Conservation (phyloP, 2,888 invertebrate genomes). For the Hyposoter dolosus region DNA sequence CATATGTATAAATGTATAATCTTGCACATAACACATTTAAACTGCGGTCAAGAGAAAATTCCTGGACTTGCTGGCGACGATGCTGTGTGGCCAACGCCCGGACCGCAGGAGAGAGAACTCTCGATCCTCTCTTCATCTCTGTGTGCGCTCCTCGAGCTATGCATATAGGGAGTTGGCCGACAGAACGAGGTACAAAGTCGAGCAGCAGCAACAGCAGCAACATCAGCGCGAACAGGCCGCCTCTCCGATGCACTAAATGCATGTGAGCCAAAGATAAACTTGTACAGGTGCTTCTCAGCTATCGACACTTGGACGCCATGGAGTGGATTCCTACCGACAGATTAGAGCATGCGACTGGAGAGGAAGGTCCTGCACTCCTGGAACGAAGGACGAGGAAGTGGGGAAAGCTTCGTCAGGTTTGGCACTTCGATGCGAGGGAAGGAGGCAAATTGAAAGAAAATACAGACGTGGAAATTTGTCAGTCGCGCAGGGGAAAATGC, state of each 20-base stretch:
- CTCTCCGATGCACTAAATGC: neutral
- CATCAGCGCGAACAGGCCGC: neutral
- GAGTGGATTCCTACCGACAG: neutral
- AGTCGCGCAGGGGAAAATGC: neutral
- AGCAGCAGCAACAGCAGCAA: slow-evolving; percentile 18
- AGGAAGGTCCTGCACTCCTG: neutral
- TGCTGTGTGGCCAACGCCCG: slow-evolving; percentile 66
- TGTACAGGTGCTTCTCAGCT: neutral
- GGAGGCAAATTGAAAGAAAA: neutral
- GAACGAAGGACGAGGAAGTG: neutral
- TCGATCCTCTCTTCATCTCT: slow-evolving; percentile 3
- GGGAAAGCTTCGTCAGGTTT: neutral
- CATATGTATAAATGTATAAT: slow-evolving; percentile 30
- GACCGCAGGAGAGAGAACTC: slow-evolving; percentile 56
- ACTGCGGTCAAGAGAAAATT: slow-evolving; percentile 66
- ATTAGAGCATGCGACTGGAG: neutral
- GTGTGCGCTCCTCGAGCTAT: neutral
- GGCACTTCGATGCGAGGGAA: neutral
- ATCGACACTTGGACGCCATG: neutral
- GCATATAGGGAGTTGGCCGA: neutral
- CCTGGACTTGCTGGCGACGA: slow-evolving; percentile 64
- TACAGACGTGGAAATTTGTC: neutral
- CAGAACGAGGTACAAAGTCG: neutral
- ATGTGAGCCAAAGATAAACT: neutral
- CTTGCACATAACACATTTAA: slow-evolving; percentile 67